Percentiles rank a stretch among this genome's conserved stretches.
These are phyloP conservation scores for Sarcophilus harrisii DNA, from an alignment of 2,797 vertebrate species.

Conservation along the genomic window DNA sequence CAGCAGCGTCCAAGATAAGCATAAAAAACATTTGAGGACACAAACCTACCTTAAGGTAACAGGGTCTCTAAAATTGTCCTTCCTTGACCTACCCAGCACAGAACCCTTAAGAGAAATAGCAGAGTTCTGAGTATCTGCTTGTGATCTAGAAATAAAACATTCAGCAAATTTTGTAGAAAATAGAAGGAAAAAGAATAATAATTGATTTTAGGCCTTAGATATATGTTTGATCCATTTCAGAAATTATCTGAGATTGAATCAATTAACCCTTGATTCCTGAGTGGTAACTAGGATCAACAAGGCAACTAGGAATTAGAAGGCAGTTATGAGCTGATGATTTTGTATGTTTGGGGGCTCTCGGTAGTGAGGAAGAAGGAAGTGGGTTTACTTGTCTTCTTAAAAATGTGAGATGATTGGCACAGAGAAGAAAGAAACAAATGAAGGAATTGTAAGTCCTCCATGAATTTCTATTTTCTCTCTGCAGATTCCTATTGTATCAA, in stretches of 20 bases:
- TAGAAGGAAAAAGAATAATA: conserved; percentile 42
- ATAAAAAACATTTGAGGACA: conserved; percentile 83
- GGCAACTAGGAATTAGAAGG: conserved; percentile 53
- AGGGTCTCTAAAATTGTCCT: conserved; percentile 77
- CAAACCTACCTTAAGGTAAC: conserved; percentile 81
- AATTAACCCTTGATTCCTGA: conserved; percentile 54
- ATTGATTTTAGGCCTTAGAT: conserved; percentile 21
- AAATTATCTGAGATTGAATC: neutral
- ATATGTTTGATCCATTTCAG: conserved; percentile 35
- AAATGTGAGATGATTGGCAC: conserved; percentile 66
- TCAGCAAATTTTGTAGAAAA: conserved; percentile 66
- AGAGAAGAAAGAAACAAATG: conserved; percentile 65
- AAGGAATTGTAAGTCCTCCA: conserved; percentile 40
- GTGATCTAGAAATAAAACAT: conserved; percentile 61
- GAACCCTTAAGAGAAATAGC: conserved; percentile 72
- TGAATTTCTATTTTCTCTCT: conserved; percentile 36
- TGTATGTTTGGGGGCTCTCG: conserved; percentile 49
- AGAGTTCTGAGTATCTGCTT: conserved; percentile 61
- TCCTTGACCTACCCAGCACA: conserved; percentile 74
- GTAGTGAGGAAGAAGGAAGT: conserved; percentile 52
- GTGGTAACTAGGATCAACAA: neutral
- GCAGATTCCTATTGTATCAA: neutral
- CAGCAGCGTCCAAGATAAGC: conserved; percentile 84
- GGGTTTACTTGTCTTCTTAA: conserved; percentile 63
- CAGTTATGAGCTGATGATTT: neutral